Base-by-base conservation (phyloP, 1,140 invertebrate genomes). In the Drosophila persimilis region DNA sequence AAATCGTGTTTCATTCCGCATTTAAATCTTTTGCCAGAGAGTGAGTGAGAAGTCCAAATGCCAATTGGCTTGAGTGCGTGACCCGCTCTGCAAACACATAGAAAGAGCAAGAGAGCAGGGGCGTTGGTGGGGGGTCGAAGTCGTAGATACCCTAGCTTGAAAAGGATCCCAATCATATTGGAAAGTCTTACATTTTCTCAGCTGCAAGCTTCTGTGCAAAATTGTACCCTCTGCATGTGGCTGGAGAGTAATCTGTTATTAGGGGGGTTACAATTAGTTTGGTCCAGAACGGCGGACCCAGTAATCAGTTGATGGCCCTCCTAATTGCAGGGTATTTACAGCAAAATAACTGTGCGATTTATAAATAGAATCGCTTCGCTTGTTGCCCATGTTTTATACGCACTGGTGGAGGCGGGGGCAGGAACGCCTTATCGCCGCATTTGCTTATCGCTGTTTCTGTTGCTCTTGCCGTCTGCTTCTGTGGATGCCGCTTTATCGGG, bases 1-100 rank as follows among this genome's bases (percentile, higher is more conserved):
- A 73, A 73, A 73, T 73, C 63, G 65, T 51, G 63, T 56, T 69
- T 45, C 65, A 57, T 69, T 69, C 63, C 31, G 50, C 62, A 64
- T 64, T 56, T 39, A 39, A 39, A 39, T 45, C 52, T 47, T 39
- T 17, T 35, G 35, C 35, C 26, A 57, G 35, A 39, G 35, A 1
- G 35, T 13, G 35, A 39, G 9, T 5, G 11, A 39, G 35, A 73
- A 52, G 73, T 70, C 53, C 71, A 74, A 74, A 52, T 74, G 71
- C 53, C 71, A 74, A 74, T 74, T 74, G 63, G 26, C 45, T 57
- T 57, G 50, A 69, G 63, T 69, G 65, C 65, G 65, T 69, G 65
- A 69, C 63, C 65, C 45, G 45, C 31, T 39, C 35, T 44, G 65
- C 35, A 45, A 50, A 69, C 50, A 69, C 67, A 69, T 57, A 69